Evolutionary conservation across 2,113 vertebrate species (phyloP).

Genomic region (chimpanzee (Pan troglodytes)): NHGRI_mPanTro3-v2.1_pri NC_072411.2:56744001-56744500

Average conservation of each 20-base stretch:
- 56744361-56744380: slow-evolving; percentile 65
- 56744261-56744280: slow-evolving; percentile 1
- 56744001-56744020: background rate
- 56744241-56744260: background rate
- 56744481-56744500: slow-evolving; percentile 12
- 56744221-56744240: background rate
- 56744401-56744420: slow-evolving; percentile 60
- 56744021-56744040: background rate
- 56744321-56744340: slow-evolving; percentile 56
- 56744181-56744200: background rate
- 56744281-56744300: slow-evolving; percentile 21
- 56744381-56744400: slow-evolving; percentile 69
- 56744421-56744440: slow-evolving; percentile 75
- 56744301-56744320: slow-evolving; percentile 2
- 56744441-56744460: slow-evolving; percentile 66
- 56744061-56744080: background rate
- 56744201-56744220: background rate
- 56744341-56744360: slow-evolving; percentile 66
- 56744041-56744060: background rate
- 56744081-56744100: background rate
- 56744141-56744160: background rate
- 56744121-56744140: background rate
- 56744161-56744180: background rate
- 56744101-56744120: slow-evolving; percentile 12
- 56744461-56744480: slow-evolving; percentile 62